Evolutionary conservation across 2,888 invertebrate species (phyloP), one percentile per base, ranked within the genome.

Genomic region (Deilephila porcellus): DNA sequence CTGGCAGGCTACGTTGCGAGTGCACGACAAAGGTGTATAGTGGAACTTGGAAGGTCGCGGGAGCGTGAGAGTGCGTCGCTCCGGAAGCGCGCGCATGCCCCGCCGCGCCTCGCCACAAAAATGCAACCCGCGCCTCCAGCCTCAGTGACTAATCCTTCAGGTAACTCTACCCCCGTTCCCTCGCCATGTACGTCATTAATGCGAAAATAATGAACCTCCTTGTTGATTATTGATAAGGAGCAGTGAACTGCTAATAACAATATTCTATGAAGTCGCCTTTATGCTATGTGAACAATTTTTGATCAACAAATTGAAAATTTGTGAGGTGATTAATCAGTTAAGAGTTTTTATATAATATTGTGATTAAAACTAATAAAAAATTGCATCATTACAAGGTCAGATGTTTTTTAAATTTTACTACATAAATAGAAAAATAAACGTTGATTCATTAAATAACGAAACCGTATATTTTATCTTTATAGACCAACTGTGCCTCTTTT

Each of bases 31-130:
- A 17, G 29, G 11, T 60, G 2, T 25, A 29, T 29, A n/a, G n/a
- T n/a, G 14, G 60, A 25, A 25, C 25, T 25, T 25, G 25, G 25
- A 60, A 71, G 71, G 62, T 72, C 62, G 62, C 20, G 60, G 29
- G 74, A 74, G 71, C 76, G 79, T 78, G 81, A 37, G 79, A 78
- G 62, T 19, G 76, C 80, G 79, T 79, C 79, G 76, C 81, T 79
- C 81, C 80, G 81, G 81, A 81, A 79, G 62, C 45, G 45, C 53
- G 62, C 37, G 76, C 76, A 78, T 81, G 74, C 81, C 78, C n/a
- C 60, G 29, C 29, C 29, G 29, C 60, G 60, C 60, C 60, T 63
- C 32, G 62, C 62, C 56, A n/a, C 56, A 56, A 56, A 45, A 56
- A 56, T 56, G 56, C 56, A 56, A 17, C 19, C 56, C 56, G 56